Percentiles rank a stretch among this genome's conserved stretches.
These are phyloP conservation scores for Brachionus asplanchnoidis DNA, from an alignment of 1,140 invertebrate species.

Conservation along the genomic window DNA sequence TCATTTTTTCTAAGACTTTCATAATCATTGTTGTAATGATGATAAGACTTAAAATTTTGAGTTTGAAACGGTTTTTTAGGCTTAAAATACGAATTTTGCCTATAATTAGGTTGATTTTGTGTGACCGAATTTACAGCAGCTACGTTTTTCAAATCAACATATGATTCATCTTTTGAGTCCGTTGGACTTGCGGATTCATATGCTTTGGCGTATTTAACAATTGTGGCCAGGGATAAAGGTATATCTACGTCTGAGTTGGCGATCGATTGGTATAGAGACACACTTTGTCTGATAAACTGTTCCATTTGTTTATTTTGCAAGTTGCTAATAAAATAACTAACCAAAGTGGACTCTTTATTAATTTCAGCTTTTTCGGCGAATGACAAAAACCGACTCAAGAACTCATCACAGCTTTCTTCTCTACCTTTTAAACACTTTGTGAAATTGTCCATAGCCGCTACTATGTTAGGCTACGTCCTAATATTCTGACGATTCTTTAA, in stretches of 20 bases:
- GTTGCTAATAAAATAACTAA: neutral
- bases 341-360: neutral
- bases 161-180: neutral
- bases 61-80: neutral
- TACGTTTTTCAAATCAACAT: neutral
- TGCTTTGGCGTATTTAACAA: neutral
- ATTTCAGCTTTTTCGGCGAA: neutral
- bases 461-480: neutral
- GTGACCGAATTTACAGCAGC: neutral
- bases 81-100: neutral
- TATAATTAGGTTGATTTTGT: neutral
- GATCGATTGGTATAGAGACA: neutral
- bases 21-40: neutral
- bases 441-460: no score
- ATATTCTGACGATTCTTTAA: neutral
- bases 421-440: no score
- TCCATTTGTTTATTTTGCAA: neutral
- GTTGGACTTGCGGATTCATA: neutral
- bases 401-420: no score
- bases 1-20: neutral
- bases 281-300: neutral
- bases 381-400: neutral
- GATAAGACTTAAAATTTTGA: neutral
- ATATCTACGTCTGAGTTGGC: neutral
- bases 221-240: neutral